phyloP scores from a whole-genome alignment of 2,797 vertebrate genomes.

The Natrix natrix region DNA sequence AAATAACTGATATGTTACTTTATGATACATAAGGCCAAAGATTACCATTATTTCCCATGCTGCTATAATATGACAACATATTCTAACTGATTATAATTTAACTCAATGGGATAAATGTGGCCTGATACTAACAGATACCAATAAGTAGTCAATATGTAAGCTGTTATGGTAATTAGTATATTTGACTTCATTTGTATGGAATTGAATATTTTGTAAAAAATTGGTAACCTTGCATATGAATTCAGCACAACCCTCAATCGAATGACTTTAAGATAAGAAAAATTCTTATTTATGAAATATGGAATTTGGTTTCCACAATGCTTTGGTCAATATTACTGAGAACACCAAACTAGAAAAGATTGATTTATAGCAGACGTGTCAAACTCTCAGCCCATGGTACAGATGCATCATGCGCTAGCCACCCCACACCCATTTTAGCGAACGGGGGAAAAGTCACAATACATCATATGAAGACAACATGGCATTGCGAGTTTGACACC shows the following conservation, averaged over 20 bases:
- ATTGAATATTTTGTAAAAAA: neutral
- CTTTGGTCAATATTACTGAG: neutral
- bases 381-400: no score
- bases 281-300: neutral
- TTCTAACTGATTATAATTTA: neutral
- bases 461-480: no score
- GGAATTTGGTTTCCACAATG: neutral
- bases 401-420: no score
- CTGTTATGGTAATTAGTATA: neutral
- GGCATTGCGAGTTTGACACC: no score
- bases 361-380: neutral
- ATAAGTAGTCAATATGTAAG: neutral
- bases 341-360: neutral
- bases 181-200: neutral
- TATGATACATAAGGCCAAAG: neutral
- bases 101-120: neutral
- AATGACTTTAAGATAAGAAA: neutral
- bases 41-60: neutral
- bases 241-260: neutral
- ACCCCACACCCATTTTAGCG: no score
- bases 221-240: neutral
- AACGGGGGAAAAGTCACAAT: no score
- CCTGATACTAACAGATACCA: neutral
- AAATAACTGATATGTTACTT: neutral
- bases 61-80: neutral